phyloP scores from a whole-genome alignment of 2,113 vertebrate species.

The Pomatorhinus ruficollis region DNA sequence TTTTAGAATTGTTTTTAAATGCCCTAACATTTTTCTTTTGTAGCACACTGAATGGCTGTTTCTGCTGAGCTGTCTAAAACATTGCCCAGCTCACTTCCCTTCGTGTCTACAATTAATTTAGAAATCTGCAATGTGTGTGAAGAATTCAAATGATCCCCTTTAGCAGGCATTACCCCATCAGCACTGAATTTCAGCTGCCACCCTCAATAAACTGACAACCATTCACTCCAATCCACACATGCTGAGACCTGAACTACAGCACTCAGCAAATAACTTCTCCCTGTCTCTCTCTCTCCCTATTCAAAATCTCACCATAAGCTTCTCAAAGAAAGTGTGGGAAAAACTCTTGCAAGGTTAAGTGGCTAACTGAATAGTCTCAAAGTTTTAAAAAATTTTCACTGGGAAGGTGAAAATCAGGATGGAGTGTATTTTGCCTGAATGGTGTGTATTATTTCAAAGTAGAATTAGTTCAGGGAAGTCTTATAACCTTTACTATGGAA shows the following conservation, averaged over 20 bases:
- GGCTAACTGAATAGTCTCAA: not conserved
- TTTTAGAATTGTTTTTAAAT: not conserved
- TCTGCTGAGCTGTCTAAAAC: not conserved
- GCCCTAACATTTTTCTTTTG: not conserved
- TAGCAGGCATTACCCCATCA: not conserved
- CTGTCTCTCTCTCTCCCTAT: not conserved
- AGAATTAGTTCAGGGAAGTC: not conserved
- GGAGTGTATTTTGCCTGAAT: not conserved
- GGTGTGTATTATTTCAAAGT: not conserved
- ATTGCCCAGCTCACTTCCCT: not conserved
- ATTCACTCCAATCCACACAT: not conserved
- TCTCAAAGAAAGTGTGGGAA: not conserved
- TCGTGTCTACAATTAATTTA: not conserved
- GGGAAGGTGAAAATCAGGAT: not conserved
- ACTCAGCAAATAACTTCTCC: not conserved
- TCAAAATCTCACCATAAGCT: not conserved
- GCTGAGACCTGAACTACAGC: not conserved
- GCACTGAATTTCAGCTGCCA: conserved; percentile 22
- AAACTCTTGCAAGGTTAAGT: not conserved
- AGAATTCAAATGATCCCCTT: not conserved
- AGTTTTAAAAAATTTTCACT: not conserved
- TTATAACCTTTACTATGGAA: not conserved
- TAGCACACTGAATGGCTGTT: not conserved
- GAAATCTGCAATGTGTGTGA: not conserved
- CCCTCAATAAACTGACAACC: conserved; percentile 5